These are phyloP conservation scores for Mythimna pallens DNA, from an alignment of 2,888 invertebrate species.

Conservation along the genomic window DNA sequence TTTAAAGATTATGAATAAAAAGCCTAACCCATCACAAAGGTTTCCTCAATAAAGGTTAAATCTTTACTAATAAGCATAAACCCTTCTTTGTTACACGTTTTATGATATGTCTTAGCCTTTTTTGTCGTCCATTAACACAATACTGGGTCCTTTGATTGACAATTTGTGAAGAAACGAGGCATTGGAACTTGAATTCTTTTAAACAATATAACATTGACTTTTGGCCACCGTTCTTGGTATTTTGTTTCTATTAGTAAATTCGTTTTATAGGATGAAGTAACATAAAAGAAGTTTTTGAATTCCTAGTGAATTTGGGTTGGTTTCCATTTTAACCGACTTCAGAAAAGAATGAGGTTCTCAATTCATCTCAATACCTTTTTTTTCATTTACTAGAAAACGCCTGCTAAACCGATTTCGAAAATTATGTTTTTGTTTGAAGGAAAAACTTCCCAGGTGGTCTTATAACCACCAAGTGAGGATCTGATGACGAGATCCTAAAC, in stretches of 20 bases:
- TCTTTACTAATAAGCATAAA: constrained; percentile 40
- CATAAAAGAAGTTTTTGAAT: constrained; percentile 42
- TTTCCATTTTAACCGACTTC: no score
- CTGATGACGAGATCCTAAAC: no score
- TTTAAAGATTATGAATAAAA: constrained; percentile 23
- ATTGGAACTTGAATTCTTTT: constrained; percentile 11
- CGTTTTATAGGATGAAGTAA: constrained; percentile 36
- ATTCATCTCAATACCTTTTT: no score
- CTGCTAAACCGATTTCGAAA: no score
- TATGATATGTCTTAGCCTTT: constrained; percentile 24
- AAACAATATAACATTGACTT: constrained; percentile 27
- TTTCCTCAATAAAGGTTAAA: constrained; percentile 38
- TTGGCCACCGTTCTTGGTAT: constrained; percentile 16
- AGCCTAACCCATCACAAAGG: constrained; percentile 32
- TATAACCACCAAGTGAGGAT: no score
- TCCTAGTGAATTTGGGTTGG: constrained; percentile 7
- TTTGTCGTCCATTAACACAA: constrained; percentile 15
- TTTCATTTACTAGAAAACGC: no score
- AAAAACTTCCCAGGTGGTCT: no score
- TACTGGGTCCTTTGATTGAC: constrained; percentile 2
- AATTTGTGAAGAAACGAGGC: background rate
- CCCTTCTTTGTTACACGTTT: constrained; percentile 39
- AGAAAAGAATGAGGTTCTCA: no score
- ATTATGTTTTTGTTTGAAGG: no score
- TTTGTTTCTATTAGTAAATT: constrained; percentile 27